A percentile compares a stretch with the other conserved stretches of the same genome.
phyloP scores from a whole-genome alignment of 2,797 vertebrate genomes.

The Acrossocheilus fasciatus region DNA sequence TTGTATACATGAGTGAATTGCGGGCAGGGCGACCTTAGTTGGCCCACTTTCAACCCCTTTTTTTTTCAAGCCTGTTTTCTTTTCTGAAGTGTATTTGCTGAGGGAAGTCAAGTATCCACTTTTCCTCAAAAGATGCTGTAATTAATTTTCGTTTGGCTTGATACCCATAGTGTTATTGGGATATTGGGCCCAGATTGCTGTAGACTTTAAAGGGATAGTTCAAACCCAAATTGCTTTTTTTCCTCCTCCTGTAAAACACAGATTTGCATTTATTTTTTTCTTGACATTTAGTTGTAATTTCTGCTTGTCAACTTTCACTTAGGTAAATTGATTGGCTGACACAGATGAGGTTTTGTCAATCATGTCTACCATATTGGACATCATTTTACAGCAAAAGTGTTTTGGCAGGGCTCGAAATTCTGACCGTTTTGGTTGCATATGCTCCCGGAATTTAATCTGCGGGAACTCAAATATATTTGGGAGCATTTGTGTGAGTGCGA shows the following conservation, averaged over 20 bases:
- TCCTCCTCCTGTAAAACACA: neutral
- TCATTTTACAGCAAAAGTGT: neutral
- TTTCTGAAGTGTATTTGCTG: constrained; percentile 8
- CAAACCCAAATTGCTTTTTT: neutral
- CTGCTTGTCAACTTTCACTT: neutral
- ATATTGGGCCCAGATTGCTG: neutral
- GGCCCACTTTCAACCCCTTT: constrained; percentile 14
- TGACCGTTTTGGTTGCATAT: no score
- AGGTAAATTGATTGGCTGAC: neutral
- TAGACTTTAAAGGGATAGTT: neutral
- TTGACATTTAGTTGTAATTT: neutral
- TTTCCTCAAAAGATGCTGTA: constrained; percentile 4
- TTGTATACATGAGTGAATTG: constrained; percentile 27
- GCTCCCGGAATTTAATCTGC: no score
- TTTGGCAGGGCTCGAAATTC: no score
- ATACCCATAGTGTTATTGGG: neutral
- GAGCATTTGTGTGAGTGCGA: no score
- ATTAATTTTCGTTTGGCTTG: constrained; percentile 17
- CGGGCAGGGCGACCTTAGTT: constrained; percentile 23
- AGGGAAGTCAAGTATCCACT: constrained; percentile 20
- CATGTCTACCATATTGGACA: no score
- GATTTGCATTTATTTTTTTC: neutral
- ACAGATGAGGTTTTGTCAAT: neutral
- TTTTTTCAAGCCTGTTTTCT: neutral
- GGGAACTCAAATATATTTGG: no score